These are phyloP conservation scores for Catotricha subobsoleta DNA, from an alignment of 2,888 invertebrate species.

Conservation along the genomic window DNA sequence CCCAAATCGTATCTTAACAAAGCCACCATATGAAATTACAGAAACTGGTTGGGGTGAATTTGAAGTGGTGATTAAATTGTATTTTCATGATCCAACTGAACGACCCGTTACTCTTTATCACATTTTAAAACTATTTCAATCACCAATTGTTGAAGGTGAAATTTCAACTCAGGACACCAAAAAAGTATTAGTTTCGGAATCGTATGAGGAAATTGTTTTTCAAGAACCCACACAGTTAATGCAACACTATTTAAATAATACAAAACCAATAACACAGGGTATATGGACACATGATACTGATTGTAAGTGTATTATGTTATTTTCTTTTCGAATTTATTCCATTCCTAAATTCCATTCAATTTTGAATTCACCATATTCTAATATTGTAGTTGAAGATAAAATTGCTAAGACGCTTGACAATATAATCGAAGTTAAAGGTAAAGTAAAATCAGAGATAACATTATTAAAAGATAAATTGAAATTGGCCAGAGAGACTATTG, in stretches of 20 bases:
- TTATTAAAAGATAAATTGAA: constrained; percentile 72
- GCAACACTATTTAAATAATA: constrained; percentile 68
- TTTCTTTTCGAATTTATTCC: not conserved
- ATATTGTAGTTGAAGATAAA: constrained; percentile 71
- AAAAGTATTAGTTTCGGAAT: constrained; percentile 71
- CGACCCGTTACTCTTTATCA: constrained; percentile 85
- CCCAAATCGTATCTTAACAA: constrained; percentile 79
- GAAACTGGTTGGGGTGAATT: constrained; percentile 99
- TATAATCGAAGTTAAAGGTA: constrained; percentile 60
- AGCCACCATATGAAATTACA: constrained; percentile 86
- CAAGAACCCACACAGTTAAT: constrained; percentile 79
- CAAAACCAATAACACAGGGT: constrained; percentile 54
- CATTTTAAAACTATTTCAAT: constrained; percentile 84
- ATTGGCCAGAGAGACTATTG: constrained; percentile 68
- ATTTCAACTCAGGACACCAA: constrained; percentile 33
- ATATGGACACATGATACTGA: constrained; percentile 73
- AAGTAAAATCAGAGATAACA: constrained; percentile 62
- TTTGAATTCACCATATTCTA: too few species aligned
- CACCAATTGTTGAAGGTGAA: constrained; percentile 36
- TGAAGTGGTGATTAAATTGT: constrained; percentile 93
- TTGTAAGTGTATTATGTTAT: constrained; percentile 41
- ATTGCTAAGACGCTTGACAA: constrained; percentile 62
- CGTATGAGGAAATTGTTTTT: constrained; percentile 90
- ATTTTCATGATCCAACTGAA: constrained; percentile 87
- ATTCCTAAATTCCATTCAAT: not conserved